phyloP scores from a whole-genome alignment of 2,888 invertebrate species.

The Syrista parreyssii region DNA sequence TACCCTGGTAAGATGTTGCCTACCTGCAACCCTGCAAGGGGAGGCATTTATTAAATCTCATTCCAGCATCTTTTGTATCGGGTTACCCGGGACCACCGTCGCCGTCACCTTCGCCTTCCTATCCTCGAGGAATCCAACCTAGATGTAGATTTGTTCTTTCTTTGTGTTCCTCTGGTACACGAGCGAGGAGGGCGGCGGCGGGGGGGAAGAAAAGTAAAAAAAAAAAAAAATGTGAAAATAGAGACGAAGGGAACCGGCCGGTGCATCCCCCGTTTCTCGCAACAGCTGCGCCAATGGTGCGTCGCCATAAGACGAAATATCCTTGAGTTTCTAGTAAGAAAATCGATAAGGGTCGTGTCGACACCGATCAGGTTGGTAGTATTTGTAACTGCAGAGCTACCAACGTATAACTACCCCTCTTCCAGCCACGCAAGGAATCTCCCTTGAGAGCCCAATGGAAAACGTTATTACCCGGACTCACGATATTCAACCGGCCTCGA shows the following conservation, averaged over 20 bases:
- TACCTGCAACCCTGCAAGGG: constrained; percentile 36
- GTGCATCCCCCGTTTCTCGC: neutral
- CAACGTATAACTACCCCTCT: neutral
- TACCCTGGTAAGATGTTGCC: constrained; percentile 47
- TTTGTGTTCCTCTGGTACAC: neutral
- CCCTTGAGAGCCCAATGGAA: neutral
- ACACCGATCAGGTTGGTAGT: neutral
- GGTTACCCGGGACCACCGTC: constrained; percentile 36
- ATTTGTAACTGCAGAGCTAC: neutral
- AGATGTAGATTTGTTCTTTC: constrained; percentile 15
- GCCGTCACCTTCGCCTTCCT: neutral
- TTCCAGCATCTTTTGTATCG: constrained; percentile 51
- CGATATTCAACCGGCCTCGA: neutral
- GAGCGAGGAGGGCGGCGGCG: neutral
- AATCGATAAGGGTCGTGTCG: neutral
- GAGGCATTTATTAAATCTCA: constrained; percentile 60
- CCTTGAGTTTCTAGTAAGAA: neutral
- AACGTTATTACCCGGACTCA: neutral
- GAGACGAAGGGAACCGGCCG: neutral
- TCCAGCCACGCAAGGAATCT: neutral
- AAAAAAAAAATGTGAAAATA: neutral
- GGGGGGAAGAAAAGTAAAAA: neutral
- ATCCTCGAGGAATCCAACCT: neutral
- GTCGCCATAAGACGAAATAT: neutral
- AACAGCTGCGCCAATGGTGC: constrained; percentile 1